phyloP scores from a whole-genome alignment of 35 echinoderm and acorn worm species.

The Acanthaster planci region DNA sequence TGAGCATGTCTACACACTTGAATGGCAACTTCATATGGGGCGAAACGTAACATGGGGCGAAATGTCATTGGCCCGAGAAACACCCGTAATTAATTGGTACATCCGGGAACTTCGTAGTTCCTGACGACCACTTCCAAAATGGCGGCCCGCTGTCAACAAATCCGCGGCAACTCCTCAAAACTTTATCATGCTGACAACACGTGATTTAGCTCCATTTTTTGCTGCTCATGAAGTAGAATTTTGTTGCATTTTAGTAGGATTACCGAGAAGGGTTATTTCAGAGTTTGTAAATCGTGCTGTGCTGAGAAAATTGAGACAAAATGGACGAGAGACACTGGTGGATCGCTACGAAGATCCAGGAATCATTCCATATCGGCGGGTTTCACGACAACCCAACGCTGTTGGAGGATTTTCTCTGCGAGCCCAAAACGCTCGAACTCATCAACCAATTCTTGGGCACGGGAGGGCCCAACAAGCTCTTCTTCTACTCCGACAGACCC shows the following conservation, averaged over 20 bases:
- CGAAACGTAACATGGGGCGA: too few relatives aligned
- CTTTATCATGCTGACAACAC: too few relatives aligned
- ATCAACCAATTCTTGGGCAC: slow-evolving; percentile 93
- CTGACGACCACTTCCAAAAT: slow-evolving; percentile 80
- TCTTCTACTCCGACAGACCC: slow-evolving; percentile 98
- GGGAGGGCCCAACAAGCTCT: slow-evolving; percentile 94
- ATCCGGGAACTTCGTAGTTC: slow-evolving; percentile 29
- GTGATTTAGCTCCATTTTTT: too few relatives aligned
- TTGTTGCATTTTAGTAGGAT: neutral
- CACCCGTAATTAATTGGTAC: neutral
- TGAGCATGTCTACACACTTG: too few relatives aligned
- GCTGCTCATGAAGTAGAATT: neutral
- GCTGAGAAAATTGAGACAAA: neutral
- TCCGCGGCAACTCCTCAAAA: neutral
- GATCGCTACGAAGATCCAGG: slow-evolving; percentile 99
- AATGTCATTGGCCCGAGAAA: too few relatives aligned
- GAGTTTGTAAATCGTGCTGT: neutral
- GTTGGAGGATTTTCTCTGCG: slow-evolving; percentile 90
- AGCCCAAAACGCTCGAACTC: slow-evolving; percentile 80
- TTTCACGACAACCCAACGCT: slow-evolving; percentile 96
- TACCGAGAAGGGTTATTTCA: neutral
- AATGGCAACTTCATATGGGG: too few relatives aligned
- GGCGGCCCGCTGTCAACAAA: slow-evolving; percentile 66
- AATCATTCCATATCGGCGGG: slow-evolving; percentile 98
- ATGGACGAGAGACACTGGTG: slow-evolving; percentile 99